phyloP scores from a whole-genome alignment of 2,113 vertebrate species.

The Pao palembangensis region DNA sequence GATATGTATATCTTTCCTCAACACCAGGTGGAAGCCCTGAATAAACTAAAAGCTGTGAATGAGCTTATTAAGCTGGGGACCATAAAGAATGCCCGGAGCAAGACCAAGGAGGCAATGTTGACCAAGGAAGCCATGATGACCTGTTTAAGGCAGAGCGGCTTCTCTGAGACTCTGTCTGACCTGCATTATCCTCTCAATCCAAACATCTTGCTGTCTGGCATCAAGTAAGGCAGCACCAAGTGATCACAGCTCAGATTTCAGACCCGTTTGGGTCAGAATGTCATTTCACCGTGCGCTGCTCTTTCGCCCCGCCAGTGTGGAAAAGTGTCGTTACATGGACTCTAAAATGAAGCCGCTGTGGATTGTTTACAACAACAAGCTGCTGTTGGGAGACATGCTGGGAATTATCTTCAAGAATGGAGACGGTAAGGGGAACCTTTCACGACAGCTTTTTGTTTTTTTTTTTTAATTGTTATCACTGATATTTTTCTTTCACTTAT shows the following conservation, averaged over 20 bases:
- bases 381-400: constrained; percentile 85
- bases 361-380: constrained; percentile 95
- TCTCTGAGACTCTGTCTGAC: constrained; percentile 89
- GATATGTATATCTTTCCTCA: not conserved
- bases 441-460: not conserved
- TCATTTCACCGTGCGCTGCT: not conserved
- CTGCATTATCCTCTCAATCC: constrained; percentile 93
- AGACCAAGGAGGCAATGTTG: constrained; percentile 91
- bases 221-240: constrained; percentile 81
- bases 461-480: not conserved
- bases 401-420: constrained; percentile 99
- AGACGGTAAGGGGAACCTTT: constrained; percentile 79
- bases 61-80: constrained; percentile 92
- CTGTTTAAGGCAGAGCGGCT: constrained; percentile 89
- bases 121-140: constrained; percentile 92
- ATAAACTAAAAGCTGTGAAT: constrained; percentile 94
- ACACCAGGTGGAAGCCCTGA: constrained; percentile 90
- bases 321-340: constrained; percentile 97
- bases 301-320: constrained; percentile 75
- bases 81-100: constrained; percentile 84
- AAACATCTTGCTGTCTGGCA: constrained; percentile 86
- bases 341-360: constrained; percentile 99
- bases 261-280: not conserved
- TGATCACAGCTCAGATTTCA: not conserved
- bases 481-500: not conserved